Conservation (phyloP, 2,888 invertebrate species). For the Lasioglossum oenotherae region DNA sequence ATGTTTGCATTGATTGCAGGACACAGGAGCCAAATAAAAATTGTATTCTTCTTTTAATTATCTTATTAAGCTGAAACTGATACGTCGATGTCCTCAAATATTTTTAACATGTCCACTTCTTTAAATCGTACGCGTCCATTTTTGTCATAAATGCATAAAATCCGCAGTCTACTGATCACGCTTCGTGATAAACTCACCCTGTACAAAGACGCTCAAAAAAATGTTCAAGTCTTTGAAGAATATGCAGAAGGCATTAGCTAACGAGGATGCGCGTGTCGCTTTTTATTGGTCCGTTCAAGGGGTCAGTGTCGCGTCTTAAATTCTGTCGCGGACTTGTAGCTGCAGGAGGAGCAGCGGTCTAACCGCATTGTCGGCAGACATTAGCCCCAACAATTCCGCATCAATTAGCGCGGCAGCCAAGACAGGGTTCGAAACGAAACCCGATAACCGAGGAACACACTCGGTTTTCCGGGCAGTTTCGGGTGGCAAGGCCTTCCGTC, state of each 20-base stretch:
- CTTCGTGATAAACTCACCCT: no score
- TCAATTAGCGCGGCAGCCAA: conserved; percentile 9
- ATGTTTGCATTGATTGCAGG: no score
- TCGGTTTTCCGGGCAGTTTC: conserved; percentile 58
- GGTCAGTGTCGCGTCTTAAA: neutral
- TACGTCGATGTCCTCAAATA: no score
- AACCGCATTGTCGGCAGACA: conserved; percentile 10
- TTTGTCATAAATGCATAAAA: no score
- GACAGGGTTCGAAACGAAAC: conserved; percentile 45
- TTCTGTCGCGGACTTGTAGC: neutral
- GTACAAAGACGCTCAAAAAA: neutral
- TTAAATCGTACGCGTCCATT: no score
- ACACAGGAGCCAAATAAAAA: no score
- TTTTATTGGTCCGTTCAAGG: neutral
- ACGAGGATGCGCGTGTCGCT: no score
- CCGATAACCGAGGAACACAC: conserved; percentile 52
- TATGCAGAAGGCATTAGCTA: neutral
- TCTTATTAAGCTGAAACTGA: no score
- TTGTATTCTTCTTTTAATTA: no score
- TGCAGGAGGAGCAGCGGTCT: neutral
- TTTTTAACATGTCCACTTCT: no score
- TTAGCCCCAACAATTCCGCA: conserved; percentile 4
- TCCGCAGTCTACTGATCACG: no score
- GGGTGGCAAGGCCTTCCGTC: conserved; percentile 56
- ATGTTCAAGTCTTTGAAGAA: neutral